Percentiles rank a stretch among this genome's conserved stretches.
Conservation (phyloP, 2,113 vertebrate species). For the Etia nguti region DNA sequence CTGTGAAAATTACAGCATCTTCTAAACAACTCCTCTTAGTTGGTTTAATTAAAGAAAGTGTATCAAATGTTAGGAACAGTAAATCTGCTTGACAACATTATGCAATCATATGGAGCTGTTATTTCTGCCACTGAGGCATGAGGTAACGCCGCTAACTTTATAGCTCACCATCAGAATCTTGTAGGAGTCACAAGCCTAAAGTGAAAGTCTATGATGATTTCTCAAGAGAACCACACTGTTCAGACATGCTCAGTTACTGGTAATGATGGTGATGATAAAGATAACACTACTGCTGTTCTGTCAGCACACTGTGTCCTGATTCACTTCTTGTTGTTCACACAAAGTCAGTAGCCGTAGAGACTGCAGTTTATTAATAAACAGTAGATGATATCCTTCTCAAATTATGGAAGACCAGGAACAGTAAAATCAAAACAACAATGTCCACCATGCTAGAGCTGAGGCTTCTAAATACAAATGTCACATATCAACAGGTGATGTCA, state of each 20-base stretch:
- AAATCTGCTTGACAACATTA: slow-evolving; percentile 2
- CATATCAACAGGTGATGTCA: neutral
- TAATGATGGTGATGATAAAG: neutral
- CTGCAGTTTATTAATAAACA: slow-evolving; percentile 61
- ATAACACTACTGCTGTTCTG: slow-evolving; percentile 1
- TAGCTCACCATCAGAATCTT: neutral
- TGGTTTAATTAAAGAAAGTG: neutral
- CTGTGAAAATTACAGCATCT: neutral
- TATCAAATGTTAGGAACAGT: neutral
- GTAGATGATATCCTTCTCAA: slow-evolving; percentile 11
- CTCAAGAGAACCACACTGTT: neutral
- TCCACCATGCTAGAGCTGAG: neutral
- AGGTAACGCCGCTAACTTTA: slow-evolving; percentile 3
- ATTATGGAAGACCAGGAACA: slow-evolving; percentile 8
- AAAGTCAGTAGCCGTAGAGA: neutral
- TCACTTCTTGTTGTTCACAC: neutral
- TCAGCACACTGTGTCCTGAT: slow-evolving; percentile 56
- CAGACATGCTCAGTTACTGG: neutral
- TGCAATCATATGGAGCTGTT: neutral
- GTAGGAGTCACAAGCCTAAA: neutral
- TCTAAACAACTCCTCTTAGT: neutral
- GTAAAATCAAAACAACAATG: neutral
- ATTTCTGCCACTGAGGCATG: neutral
- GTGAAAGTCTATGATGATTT: neutral
- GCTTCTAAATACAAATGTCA: neutral